Percentiles rank a stretch among this genome's conserved stretches.
Conservation (phyloP, 2,113 vertebrate species). For the Cyanoderma ruficeps region DNA sequence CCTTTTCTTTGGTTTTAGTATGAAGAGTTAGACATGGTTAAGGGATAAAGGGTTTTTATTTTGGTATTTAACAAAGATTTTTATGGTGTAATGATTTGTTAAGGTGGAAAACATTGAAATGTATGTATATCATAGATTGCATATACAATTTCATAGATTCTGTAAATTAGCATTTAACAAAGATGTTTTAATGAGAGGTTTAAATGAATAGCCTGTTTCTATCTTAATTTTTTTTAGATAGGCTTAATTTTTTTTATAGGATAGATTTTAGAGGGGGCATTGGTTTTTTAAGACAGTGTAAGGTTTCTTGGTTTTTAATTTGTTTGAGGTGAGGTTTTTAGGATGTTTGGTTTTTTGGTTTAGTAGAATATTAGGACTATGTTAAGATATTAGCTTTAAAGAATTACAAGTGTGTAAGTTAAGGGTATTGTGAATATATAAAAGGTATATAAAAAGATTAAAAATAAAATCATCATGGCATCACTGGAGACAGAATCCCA, state of each 20-base stretch:
- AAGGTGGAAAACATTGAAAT: neutral
- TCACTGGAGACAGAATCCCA: neutral
- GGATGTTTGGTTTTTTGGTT: neutral
- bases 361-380: neutral
- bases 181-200: neutral
- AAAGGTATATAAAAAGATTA: neutral
- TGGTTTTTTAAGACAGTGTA: fast-evolving
- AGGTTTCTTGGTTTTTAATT: neutral
- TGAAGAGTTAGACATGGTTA: neutral
- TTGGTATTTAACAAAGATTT: neutral
- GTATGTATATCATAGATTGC: fast-evolving
- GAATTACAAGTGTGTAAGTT: neutral
- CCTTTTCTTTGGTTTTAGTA: neutral
- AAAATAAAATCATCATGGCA: neutral
- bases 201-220: neutral
- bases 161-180: neutral
- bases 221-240: fast-evolving
- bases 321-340: neutral
- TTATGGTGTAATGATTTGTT: neutral
- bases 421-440: neutral
- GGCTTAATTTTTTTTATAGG: neutral
- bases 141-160: neutral
- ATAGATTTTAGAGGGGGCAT: neutral
- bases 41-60: neutral
- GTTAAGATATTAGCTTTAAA: neutral